Evolutionary conservation across 30 jellyfish, hydroid and myxozoan species (phyloP).

Genomic region (Chrysaora quinquecirrha): DNA sequence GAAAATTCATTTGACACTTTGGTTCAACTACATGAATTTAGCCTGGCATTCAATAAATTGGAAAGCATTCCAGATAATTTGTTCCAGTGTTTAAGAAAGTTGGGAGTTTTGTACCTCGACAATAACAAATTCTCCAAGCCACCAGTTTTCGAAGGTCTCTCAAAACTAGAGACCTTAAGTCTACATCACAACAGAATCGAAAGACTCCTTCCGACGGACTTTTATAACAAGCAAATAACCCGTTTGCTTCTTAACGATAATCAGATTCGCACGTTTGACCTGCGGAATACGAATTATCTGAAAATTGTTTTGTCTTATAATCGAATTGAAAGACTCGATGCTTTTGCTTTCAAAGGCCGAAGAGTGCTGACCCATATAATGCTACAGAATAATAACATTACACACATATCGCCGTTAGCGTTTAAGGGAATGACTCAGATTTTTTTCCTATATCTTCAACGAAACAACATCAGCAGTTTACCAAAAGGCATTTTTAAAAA

Average conservation of each 20-base stretch:
- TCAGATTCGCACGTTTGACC: slow-evolving; percentile 4
- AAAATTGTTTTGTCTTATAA: slow-evolving; percentile 13
- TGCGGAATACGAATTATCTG: neutral
- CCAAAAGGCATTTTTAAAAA: slow-evolving; percentile 31
- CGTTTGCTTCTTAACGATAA: neutral
- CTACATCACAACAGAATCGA: neutral
- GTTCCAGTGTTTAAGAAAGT: neutral
- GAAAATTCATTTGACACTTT: slow-evolving; percentile 9
- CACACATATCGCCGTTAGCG: slow-evolving; percentile 18
- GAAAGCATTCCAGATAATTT: neutral
- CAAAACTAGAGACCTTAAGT: neutral
- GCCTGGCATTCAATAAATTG: neutral
- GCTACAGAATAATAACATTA: slow-evolving; percentile 20
- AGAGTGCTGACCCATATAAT: neutral
- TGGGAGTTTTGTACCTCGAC: neutral
- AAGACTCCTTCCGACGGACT: neutral
- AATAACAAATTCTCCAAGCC: slow-evolving; percentile 10
- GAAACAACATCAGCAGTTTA: slow-evolving; percentile 11
- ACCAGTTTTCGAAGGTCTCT: slow-evolving; percentile 8
- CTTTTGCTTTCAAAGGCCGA: slow-evolving; percentile 11
- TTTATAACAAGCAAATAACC: neutral
- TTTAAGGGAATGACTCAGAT: slow-evolving; percentile 2
- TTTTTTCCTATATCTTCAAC: neutral
- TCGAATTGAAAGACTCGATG: neutral
- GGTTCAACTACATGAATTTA: neutral